Conservation (phyloP, 92 coral and sea anemone genomes). For the Porites evermanni region DNA sequence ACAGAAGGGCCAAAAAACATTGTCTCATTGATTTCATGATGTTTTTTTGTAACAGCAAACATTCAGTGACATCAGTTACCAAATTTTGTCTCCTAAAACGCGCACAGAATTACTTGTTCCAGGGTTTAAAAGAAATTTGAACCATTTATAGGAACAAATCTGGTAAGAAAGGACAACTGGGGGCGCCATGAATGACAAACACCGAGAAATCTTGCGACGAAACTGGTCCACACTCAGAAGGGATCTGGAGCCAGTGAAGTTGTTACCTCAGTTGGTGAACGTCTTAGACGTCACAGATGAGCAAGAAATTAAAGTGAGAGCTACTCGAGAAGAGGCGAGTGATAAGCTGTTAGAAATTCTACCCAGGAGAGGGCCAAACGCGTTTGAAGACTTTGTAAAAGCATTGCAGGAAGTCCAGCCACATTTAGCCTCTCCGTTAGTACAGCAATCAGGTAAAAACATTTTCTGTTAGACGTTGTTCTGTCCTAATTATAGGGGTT, state of each 20-base stretch:
- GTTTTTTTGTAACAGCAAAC: no score
- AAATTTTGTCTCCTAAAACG: no score
- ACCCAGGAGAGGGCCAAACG: conserved; percentile 88
- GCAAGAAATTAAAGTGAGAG: conserved; percentile 67
- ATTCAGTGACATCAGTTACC: no score
- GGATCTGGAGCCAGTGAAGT: conserved; percentile 83
- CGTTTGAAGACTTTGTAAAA: conserved; percentile 70
- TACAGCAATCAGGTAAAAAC: conserved; percentile 64
- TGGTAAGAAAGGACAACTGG: neutral
- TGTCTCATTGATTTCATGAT: no score
- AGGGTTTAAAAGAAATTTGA: no score
- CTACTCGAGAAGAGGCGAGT: conserved; percentile 72
- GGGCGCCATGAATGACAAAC: conserved; percentile 65
- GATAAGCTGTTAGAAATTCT: conserved; percentile 78
- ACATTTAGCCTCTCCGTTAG: conserved; percentile 60
- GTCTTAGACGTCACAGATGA: conserved; percentile 77
- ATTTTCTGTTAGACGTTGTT: neutral
- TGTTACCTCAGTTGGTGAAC: conserved; percentile 71
- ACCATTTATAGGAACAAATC: neutral
- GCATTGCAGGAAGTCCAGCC: conserved; percentile 75
- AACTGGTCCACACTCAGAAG: conserved; percentile 62
- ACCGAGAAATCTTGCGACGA: conserved; percentile 70
- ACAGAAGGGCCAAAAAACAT: no score
- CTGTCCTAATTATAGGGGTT: neutral
- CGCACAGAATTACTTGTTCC: no score